Percentiles rank a stretch among this genome's conserved stretches.
Conservation (phyloP, 2,113 vertebrate genomes). For the Peromyscus leucopus region DNA sequence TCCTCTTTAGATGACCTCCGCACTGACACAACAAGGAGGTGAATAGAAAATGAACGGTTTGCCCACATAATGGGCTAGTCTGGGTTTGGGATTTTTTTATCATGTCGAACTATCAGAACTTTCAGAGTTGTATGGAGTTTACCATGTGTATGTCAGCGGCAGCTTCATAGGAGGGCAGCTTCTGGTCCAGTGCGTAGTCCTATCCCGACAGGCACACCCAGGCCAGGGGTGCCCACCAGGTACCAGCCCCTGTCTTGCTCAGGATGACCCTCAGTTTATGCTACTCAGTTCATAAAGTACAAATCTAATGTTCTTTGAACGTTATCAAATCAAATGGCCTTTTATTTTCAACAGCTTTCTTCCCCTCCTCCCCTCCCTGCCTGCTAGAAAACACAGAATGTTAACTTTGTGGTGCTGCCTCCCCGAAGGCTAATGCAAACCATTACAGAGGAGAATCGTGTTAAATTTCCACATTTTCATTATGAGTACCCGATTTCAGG, state of each 20-base stretch:
- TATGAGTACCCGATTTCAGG: slow-evolving; percentile 69
- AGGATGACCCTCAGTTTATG: slow-evolving; percentile 69
- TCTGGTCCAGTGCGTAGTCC: slow-evolving; percentile 58
- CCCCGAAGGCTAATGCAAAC: slow-evolving; percentile 75
- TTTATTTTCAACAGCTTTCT: slow-evolving; percentile 81
- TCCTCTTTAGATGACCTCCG: slow-evolving; percentile 93
- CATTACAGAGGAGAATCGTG: slow-evolving; percentile 72
- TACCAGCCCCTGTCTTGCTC: slow-evolving; percentile 4
- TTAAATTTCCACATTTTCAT: slow-evolving; percentile 83
- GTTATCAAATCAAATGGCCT: slow-evolving; percentile 81
- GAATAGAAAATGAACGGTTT: slow-evolving; percentile 93
- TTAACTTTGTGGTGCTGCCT: slow-evolving; percentile 71
- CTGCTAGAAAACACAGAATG: slow-evolving; percentile 74
- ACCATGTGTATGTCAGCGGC: background rate
- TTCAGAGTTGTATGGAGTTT: slow-evolving; percentile 80
- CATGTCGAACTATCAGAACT: slow-evolving; percentile 83
- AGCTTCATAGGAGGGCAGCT: slow-evolving; percentile 22
- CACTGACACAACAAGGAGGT: slow-evolving; percentile 93
- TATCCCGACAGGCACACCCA: background rate
- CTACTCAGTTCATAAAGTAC: slow-evolving; percentile 58
- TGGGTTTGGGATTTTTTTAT: slow-evolving; percentile 86
- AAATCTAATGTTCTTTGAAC: slow-evolving; percentile 74
- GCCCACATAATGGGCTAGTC: slow-evolving; percentile 87
- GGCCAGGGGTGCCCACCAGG: slow-evolving; percentile 45
- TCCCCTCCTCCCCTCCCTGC: background rate